These are phyloP conservation scores for Rhinichthys osculus DNA, from an alignment of 2,797 vertebrate genomes.

Conservation along the genomic window DNA sequence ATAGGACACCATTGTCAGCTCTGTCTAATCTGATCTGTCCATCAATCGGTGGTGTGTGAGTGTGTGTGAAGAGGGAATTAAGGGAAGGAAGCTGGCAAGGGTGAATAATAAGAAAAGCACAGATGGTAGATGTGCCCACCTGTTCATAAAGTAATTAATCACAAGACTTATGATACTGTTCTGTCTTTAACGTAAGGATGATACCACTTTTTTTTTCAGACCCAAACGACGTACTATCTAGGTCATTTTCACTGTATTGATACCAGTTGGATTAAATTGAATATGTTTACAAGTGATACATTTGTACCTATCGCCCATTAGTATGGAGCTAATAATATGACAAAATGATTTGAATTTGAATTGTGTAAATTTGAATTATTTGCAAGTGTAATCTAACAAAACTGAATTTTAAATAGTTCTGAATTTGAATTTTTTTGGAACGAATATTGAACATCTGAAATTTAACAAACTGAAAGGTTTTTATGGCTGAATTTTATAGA, in stretches of 20 bases:
- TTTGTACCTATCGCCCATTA: background rate
- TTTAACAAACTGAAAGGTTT: too few species aligned
- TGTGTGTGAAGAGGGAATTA: conserved; percentile 45
- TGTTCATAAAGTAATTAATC: conserved; percentile 59
- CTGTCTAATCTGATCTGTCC: conserved; percentile 86
- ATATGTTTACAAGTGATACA: background rate
- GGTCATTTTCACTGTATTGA: background rate
- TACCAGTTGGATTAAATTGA: background rate
- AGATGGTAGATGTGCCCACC: conserved; percentile 54
- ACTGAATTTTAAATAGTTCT: too few species aligned
- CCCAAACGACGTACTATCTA: background rate
- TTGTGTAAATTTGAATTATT: too few species aligned
- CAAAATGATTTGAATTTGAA: too few species aligned
- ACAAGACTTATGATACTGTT: conserved; percentile 12
- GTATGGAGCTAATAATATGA: too few species aligned
- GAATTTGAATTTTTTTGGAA: too few species aligned
- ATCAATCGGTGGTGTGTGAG: conserved; percentile 72
- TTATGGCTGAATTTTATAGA: too few species aligned
- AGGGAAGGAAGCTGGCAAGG: conserved; percentile 48
- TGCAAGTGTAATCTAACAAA: too few species aligned
- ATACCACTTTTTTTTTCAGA: background rate
- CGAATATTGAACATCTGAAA: too few species aligned
- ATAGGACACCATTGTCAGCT: conserved; percentile 81
- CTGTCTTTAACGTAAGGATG: background rate
- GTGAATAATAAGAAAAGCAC: conserved; percentile 60